Conservation (phyloP, 2,797 vertebrate genomes). For the Fringilla coelebs region DNA sequence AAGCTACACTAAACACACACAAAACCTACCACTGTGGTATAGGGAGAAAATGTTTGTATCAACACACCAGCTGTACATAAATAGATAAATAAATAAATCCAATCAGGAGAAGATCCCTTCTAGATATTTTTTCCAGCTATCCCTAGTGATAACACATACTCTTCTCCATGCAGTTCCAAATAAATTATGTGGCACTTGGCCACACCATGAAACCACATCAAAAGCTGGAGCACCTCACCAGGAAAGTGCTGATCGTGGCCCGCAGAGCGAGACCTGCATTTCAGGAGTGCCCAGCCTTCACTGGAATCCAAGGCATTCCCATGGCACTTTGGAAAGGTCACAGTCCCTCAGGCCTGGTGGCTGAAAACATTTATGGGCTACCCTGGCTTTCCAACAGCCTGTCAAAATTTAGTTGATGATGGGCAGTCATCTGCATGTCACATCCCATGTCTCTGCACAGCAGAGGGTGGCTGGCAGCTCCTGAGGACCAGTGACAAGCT, state of each 20-base stretch:
- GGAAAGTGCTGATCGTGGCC: not conserved
- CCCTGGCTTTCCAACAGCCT: not conserved
- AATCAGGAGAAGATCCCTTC: not conserved
- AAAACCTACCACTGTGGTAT: not conserved
- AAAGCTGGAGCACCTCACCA: not conserved
- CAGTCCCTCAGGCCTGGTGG: not conserved
- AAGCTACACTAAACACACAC: not conserved
- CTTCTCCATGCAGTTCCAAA: not conserved
- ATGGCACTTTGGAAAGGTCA: not conserved
- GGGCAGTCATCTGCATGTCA: not conserved
- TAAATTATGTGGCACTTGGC: not conserved
- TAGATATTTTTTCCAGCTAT: not conserved
- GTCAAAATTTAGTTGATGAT: not conserved
- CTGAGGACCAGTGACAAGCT: not conserved
- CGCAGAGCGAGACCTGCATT: not conserved
- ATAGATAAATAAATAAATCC: not conserved
- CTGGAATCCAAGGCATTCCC: not conserved
- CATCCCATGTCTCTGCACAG: not conserved
- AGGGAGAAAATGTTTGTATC: not conserved
- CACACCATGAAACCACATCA: not conserved
- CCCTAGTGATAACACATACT: not conserved
- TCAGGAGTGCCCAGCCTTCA: not conserved
- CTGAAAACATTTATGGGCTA: not conserved
- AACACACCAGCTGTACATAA: not conserved
- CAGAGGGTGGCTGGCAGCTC: not conserved